phyloP scores from a whole-genome alignment of 2,888 invertebrate species.

The Callimorpha dominula region DNA sequence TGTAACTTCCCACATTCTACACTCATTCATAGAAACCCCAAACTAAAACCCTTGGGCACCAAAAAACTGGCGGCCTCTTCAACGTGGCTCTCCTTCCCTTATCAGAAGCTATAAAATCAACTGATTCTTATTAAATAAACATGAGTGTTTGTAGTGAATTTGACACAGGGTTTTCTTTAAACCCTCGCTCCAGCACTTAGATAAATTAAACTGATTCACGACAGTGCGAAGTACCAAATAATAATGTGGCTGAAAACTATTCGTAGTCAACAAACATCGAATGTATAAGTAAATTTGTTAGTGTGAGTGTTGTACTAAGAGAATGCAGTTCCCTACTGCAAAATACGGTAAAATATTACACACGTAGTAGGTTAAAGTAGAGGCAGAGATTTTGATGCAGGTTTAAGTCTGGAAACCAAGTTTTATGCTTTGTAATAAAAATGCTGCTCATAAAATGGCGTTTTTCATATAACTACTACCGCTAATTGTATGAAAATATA shows the following conservation, averaged over 20 bases:
- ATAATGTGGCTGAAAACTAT: not conserved
- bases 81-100: not conserved
- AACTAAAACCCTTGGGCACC: not conserved
- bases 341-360: too few species aligned
- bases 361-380: too few species aligned
- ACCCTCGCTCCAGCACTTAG: not conserved
- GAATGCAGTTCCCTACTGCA: too few species aligned
- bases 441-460: too few species aligned
- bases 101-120: not conserved
- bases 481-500: too few species aligned
- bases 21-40: not conserved
- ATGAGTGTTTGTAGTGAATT: not conserved
- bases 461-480: too few species aligned
- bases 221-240: not conserved
- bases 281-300: not conserved
- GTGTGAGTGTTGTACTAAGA: too few species aligned
- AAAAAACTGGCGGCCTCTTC: not conserved
- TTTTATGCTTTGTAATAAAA: too few species aligned
- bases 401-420: too few species aligned
- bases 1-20: not conserved
- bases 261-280: not conserved
- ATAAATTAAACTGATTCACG: not conserved
- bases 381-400: too few species aligned
- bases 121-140: slow-evolving; percentile 6
- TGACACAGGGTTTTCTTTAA: not conserved